Conservation (phyloP, 2,888 invertebrate genomes). For the Ceratothoa steindachneri region DNA sequence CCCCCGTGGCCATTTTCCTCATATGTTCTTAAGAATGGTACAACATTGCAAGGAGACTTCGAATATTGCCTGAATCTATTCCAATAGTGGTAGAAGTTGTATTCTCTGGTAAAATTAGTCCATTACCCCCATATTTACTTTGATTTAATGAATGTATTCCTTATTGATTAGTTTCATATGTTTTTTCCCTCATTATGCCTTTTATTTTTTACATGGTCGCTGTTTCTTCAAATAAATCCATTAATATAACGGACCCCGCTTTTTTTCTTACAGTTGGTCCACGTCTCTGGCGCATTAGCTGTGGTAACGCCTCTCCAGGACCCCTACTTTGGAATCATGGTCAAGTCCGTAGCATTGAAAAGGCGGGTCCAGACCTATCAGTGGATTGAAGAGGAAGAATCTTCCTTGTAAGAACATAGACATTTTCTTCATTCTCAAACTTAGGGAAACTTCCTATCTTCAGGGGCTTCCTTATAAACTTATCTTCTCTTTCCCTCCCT, state of each 20-base stretch:
- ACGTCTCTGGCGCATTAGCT: constrained; percentile 68
- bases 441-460: neutral
- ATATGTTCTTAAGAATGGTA: too few relatives aligned
- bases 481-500: neutral
- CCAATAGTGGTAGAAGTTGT: too few relatives aligned
- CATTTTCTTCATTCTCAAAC: neutral
- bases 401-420: constrained; percentile 17
- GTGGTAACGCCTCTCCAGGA: constrained; percentile 79
- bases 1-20: too few relatives aligned
- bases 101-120: too few relatives aligned
- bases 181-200: too few relatives aligned
- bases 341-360: constrained; percentile 76
- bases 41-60: too few relatives aligned
- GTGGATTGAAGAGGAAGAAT: constrained; percentile 58
- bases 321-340: constrained; percentile 77
- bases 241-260: neutral
- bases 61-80: too few relatives aligned
- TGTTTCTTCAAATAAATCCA: too few relatives aligned
- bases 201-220: too few relatives aligned
- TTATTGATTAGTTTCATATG: too few relatives aligned
- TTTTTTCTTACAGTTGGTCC: constrained; percentile 59
- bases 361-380: constrained; percentile 89
- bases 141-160: too few relatives aligned
- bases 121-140: too few relatives aligned
- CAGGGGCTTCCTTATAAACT: neutral